Evolutionary conservation across 2,888 invertebrate genomes (phyloP).

Genomic region (Eupithecia insigniata): DNA sequence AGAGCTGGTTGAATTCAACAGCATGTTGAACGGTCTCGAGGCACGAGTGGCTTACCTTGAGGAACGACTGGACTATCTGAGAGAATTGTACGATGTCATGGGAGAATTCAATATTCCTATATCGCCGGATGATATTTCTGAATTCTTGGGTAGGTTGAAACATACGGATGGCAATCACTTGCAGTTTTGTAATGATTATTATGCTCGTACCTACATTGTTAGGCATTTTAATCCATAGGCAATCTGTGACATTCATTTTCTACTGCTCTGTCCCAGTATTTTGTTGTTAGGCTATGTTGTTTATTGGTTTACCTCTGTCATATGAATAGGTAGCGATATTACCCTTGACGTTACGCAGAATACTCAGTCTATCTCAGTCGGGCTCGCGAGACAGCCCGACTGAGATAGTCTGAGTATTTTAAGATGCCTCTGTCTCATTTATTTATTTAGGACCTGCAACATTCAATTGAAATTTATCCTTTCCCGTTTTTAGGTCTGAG

Average conservation of each 20-base stretch:
- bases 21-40: constrained; percentile 87
- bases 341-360: no score
- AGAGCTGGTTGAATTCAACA: constrained; percentile 89
- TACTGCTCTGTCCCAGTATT: no score
- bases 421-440: not conserved
- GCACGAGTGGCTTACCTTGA: constrained; percentile 88
- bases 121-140: constrained; percentile 88
- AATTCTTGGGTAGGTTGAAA: constrained; percentile 77
- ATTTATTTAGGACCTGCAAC: not conserved
- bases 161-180: not conserved
- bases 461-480: not conserved
- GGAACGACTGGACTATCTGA: constrained; percentile 89
- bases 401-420: no score
- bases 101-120: constrained; percentile 90
- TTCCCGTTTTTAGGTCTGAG: constrained; percentile 80
- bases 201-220: not conserved
- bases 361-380: no score
- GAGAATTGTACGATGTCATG: constrained; percentile 93
- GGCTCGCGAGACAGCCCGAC: no score
- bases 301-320: no score
- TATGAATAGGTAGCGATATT: no score
- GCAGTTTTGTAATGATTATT: not conserved
- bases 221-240: no score
- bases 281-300: no score
- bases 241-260: no score